These are phyloP conservation scores for Fratercula arctica DNA, from an alignment of 2,797 vertebrate species.

Conservation along the genomic window DNA sequence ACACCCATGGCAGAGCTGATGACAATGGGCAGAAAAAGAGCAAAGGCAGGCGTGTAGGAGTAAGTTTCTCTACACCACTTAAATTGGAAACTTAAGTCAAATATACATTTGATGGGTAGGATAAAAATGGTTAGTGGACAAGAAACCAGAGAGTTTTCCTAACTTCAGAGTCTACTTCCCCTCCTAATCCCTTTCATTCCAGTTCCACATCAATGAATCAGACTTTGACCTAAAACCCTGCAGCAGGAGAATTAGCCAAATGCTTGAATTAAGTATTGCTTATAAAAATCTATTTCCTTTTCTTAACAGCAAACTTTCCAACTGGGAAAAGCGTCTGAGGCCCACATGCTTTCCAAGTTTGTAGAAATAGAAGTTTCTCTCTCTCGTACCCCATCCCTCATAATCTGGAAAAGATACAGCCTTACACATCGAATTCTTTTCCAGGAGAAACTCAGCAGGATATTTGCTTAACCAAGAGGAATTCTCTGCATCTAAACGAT, in stretches of 20 bases:
- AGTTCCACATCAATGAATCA: constrained; percentile 30
- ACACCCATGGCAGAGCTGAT: constrained; percentile 11
- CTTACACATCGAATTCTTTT: background rate
- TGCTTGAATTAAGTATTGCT: constrained; percentile 33
- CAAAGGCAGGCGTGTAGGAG: background rate
- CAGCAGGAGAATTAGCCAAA: constrained; percentile 34
- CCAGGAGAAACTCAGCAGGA: constrained; percentile 1
- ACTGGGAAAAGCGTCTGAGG: constrained; percentile 33
- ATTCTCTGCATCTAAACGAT: background rate
- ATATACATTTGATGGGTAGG: constrained; percentile 18
- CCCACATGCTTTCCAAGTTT: constrained; percentile 1
- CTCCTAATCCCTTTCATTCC: constrained; percentile 4
- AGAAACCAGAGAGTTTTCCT: constrained; percentile 11
- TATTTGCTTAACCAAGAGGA: constrained; percentile 27
- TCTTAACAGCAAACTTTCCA: constrained; percentile 34
- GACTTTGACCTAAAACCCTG: constrained; percentile 23
- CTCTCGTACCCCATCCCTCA: background rate
- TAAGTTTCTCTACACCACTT: background rate
- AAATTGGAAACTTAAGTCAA: constrained; percentile 43
- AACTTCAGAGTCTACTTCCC: constrained; percentile 1
- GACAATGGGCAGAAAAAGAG: constrained; percentile 12
- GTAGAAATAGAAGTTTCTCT: constrained; percentile 1
- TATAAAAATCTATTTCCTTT: constrained; percentile 44
- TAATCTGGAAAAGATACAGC: constrained; percentile 11
- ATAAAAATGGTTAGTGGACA: background rate